These are phyloP conservation scores for Malacosoma neustria DNA, from an alignment of 2,888 invertebrate genomes.

Conservation along the genomic window DNA sequence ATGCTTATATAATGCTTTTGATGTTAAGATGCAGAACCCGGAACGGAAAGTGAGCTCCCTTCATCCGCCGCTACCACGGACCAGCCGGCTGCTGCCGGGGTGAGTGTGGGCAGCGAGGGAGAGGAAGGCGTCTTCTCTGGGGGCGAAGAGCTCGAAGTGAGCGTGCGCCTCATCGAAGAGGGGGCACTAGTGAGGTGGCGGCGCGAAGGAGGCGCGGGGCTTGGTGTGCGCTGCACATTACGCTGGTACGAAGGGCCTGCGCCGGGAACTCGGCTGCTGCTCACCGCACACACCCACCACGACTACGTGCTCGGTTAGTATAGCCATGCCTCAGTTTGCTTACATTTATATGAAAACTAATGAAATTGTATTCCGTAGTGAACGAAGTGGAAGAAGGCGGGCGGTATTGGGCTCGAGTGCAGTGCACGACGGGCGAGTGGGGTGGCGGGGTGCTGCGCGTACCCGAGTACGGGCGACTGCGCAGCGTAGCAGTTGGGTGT, in stretches of 20 bases:
- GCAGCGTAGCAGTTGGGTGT: conserved; percentile 81
- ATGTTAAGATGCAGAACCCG: too few relatives aligned
- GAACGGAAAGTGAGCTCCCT: conserved; percentile 20
- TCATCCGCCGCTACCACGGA: conserved; percentile 19
- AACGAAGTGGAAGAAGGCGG: conserved; percentile 82
- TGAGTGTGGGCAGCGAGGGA: conserved; percentile 54
- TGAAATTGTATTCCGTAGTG: conserved; percentile 47
- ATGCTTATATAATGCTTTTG: too few relatives aligned
- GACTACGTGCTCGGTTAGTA: conserved; percentile 75
- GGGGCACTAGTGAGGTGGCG: conserved; percentile 87
- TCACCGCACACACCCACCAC: conserved; percentile 80
- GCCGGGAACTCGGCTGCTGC: conserved; percentile 76
- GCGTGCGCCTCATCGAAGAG: conserved; percentile 80
- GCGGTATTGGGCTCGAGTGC: conserved; percentile 83
- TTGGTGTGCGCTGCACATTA: conserved; percentile 77
- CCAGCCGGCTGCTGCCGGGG: conserved; percentile 15
- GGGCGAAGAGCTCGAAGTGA: conserved; percentile 79
- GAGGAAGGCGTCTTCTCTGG: conserved; percentile 72
- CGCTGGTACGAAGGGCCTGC: conserved; percentile 80
- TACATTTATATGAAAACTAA: too few relatives aligned
- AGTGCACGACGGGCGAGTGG: conserved; percentile 78
- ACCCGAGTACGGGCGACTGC: conserved; percentile 81
- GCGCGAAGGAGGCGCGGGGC: conserved; percentile 60
- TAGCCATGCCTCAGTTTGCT: too few relatives aligned
- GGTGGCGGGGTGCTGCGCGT: conserved; percentile 78